These are phyloP conservation scores for Aurelia coerulea DNA, from an alignment of 30 jellyfish, hydroid and myxozoan species.

Conservation along the genomic window DNA sequence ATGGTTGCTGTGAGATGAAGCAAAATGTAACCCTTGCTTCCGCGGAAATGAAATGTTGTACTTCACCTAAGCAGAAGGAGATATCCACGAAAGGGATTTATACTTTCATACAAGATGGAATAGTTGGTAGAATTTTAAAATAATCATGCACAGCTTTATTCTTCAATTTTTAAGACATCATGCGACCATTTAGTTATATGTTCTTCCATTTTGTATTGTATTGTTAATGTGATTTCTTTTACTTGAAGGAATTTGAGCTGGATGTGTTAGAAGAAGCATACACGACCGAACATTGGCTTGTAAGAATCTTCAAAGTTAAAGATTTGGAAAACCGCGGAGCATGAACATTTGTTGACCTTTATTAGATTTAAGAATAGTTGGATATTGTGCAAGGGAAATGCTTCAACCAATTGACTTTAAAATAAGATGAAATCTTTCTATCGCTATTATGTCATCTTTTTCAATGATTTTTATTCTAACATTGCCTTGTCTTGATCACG, in stretches of 20 bases:
- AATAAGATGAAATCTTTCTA: neutral
- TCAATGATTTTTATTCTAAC: neutral
- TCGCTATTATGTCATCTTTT: neutral
- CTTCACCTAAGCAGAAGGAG: too few relatives aligned
- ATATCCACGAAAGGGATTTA: too few relatives aligned
- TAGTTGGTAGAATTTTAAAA: too few relatives aligned
- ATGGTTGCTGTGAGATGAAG: too few relatives aligned
- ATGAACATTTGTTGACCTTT: neutral
- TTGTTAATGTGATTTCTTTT: neutral
- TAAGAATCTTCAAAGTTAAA: slow-evolving; percentile 94
- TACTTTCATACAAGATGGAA: too few relatives aligned
- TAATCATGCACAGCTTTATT: too few relatives aligned
- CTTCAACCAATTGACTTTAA: neutral
- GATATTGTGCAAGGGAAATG: neutral
- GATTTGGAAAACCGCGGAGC: slow-evolving; percentile 95
- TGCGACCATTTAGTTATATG: too few relatives aligned
- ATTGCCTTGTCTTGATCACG: too few relatives aligned
- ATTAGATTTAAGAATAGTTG: neutral
- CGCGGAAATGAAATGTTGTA: too few relatives aligned
- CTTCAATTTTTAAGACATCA: too few relatives aligned
- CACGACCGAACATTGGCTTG: slow-evolving; percentile 99
- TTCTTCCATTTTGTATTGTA: too few relatives aligned
- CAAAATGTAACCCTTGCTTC: too few relatives aligned
- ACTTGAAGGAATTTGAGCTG: slow-evolving; percentile 87
- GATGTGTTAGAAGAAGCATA: slow-evolving; percentile 97